Evolutionary conservation across 30 jellyfish, hydroid and myxozoan genomes (phyloP).

Genomic region (Sanderia malayensis): DNA sequence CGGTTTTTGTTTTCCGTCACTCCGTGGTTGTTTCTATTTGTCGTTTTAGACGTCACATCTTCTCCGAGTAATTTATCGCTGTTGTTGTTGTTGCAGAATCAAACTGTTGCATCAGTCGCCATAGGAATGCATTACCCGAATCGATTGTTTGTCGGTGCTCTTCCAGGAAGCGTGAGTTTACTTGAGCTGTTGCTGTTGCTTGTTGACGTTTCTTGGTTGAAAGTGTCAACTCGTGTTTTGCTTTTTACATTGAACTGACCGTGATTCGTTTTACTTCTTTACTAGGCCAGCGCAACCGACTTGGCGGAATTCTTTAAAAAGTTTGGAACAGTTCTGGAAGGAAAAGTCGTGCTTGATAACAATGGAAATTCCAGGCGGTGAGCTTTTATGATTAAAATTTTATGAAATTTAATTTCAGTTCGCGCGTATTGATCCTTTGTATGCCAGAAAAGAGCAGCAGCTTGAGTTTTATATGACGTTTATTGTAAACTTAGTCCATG

Average conservation of each 20-base stretch:
- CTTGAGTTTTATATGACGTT: too few relatives aligned
- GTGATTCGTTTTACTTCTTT: background rate
- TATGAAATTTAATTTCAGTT: too few relatives aligned
- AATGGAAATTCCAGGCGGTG: slow-evolving; percentile 89
- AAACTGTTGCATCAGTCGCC: slow-evolving; percentile 9
- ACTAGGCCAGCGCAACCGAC: slow-evolving; percentile 83
- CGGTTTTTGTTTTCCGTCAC: too few relatives aligned
- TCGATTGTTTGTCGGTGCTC: slow-evolving; percentile 79
- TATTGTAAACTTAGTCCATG: too few relatives aligned
- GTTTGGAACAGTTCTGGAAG: slow-evolving; percentile 93
- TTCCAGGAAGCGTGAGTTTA: slow-evolving; percentile 81
- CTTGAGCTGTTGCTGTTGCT: background rate
- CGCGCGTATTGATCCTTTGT: too few relatives aligned
- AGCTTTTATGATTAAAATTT: too few relatives aligned
- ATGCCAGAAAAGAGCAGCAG: too few relatives aligned
- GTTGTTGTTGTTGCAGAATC: too few relatives aligned
- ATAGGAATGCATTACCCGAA: slow-evolving; percentile 90
- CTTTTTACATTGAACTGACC: background rate
- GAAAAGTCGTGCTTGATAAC: slow-evolving; percentile 86
- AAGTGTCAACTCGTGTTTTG: background rate
- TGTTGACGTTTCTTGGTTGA: background rate
- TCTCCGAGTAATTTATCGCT: too few relatives aligned
- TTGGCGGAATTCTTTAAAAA: slow-evolving; percentile 84
- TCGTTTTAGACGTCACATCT: too few relatives aligned
- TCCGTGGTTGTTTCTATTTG: too few relatives aligned